These are phyloP conservation scores for Halictus rubicundus DNA, from an alignment of 1,140 invertebrate genomes.

Conservation along the genomic window DNA sequence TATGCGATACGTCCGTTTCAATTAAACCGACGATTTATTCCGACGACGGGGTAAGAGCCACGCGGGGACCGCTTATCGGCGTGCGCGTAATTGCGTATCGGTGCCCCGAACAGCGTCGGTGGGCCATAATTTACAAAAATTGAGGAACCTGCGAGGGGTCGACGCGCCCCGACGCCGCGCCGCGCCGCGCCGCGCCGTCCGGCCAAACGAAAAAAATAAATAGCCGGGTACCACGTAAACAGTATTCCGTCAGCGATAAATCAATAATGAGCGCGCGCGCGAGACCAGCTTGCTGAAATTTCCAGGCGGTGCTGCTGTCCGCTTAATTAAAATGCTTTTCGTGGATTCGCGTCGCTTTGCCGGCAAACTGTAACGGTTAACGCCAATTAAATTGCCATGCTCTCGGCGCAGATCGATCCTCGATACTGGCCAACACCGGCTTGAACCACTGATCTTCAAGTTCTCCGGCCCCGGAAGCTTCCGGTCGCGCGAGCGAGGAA, in stretches of 20 bases:
- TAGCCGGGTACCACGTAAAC: neutral
- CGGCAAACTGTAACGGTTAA: constrained; percentile 37
- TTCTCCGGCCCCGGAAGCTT: constrained; percentile 6
- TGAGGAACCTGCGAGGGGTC: constrained; percentile 16
- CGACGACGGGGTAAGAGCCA: neutral
- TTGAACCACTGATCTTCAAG: constrained; percentile 1
- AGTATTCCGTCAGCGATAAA: constrained; percentile 25
- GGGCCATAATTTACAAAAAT: constrained; percentile 44
- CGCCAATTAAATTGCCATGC: constrained; percentile 27
- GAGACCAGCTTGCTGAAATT: constrained; percentile 8
- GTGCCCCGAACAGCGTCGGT: constrained; percentile 5
- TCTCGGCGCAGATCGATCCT: neutral
- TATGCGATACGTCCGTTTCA: constrained; percentile 35
- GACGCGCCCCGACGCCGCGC: neutral
- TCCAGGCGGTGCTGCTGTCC: neutral
- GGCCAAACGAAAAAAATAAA: neutral
- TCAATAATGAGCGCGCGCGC: constrained; percentile 24
- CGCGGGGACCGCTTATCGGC: constrained; percentile 6
- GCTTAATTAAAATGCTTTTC: constrained; percentile 39
- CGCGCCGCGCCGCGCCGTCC: no score
- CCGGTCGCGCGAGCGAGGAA: neutral
- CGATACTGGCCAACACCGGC: constrained; percentile 2
- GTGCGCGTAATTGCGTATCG: constrained; percentile 18
- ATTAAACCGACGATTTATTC: constrained; percentile 32
- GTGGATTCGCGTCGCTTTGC: constrained; percentile 7